Conservation (phyloP, 2,113 vertebrate genomes). For the Hypanus sabinus region DNA sequence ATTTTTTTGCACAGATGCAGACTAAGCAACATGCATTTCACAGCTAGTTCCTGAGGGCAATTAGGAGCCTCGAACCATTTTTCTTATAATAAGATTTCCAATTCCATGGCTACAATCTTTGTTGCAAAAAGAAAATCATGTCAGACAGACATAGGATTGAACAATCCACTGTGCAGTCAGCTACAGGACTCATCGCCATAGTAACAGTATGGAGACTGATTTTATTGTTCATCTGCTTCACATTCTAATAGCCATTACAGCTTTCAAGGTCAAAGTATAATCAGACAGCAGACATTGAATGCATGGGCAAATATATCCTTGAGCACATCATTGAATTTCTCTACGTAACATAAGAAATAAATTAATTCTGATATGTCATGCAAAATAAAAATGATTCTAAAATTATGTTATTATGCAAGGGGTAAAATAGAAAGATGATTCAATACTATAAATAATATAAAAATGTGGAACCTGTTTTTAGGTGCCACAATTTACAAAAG, state of each 20-base stretch:
- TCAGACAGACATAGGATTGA: slow-evolving; percentile 30
- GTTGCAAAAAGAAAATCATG: slow-evolving; percentile 25
- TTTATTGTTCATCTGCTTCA: slow-evolving; percentile 34
- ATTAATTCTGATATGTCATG: background rate
- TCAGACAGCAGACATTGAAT: slow-evolving; percentile 20
- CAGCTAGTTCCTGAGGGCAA: slow-evolving; percentile 5
- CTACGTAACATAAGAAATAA: background rate
- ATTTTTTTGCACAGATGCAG: background rate
- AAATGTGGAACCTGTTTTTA: background rate
- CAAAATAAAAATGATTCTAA: slow-evolving; percentile 13
- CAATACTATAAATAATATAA: slow-evolving; percentile 8
- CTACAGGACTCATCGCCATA: slow-evolving; percentile 35
- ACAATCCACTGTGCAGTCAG: slow-evolving; percentile 28
- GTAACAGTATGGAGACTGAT: slow-evolving; percentile 31
- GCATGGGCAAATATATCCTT: background rate
- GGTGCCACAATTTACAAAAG: background rate
- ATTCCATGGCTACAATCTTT: slow-evolving; percentile 16
- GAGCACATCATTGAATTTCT: background rate
- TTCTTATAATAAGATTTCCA: slow-evolving; percentile 16
- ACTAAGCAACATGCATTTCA: background rate
- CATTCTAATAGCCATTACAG: slow-evolving; percentile 36
- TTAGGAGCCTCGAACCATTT: slow-evolving; percentile 5
- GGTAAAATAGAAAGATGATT: background rate
- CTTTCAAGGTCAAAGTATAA: slow-evolving; percentile 31
- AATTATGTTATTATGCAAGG: slow-evolving; percentile 7